These are phyloP conservation scores for Hylyphantes graminicola DNA, from an alignment of 1,140 invertebrate species.

Conservation along the genomic window DNA sequence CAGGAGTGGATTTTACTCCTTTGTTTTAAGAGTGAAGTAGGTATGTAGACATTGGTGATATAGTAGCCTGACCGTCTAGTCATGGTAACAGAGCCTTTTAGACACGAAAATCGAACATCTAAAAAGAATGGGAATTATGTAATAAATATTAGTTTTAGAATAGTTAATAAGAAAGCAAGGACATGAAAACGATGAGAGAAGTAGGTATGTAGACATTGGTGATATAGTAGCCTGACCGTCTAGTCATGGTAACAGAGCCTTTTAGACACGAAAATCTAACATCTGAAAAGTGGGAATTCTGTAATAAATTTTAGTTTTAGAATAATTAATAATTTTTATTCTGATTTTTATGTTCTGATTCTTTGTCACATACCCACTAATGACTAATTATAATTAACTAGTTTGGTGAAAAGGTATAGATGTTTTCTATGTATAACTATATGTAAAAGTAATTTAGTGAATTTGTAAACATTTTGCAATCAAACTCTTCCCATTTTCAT, in stretches of 20 bases:
- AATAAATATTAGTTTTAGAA: not conserved
- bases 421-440: too few relatives aligned
- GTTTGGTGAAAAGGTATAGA: too few relatives aligned
- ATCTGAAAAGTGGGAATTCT: conserved; percentile 20
- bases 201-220: conserved; percentile 66
- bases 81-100: conserved; percentile 45
- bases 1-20: too few relatives aligned
- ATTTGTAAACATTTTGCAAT: too few relatives aligned
- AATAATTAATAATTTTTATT: too few relatives aligned
- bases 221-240: conserved; percentile 65
- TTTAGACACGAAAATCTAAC: conserved; percentile 49
- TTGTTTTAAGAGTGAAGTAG: too few relatives aligned
- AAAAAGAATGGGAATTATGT: not conserved
- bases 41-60: conserved; percentile 66
- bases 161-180: conserved; percentile 64
- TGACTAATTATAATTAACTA: too few relatives aligned
- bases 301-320: too few relatives aligned
- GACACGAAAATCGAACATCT: conserved; percentile 51
- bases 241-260: conserved; percentile 52
- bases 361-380: too few relatives aligned
- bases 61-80: conserved; percentile 65
- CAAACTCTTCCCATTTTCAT: too few relatives aligned
- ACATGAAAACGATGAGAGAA: conserved; percentile 65
- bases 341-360: too few relatives aligned
- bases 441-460: too few relatives aligned